A percentile compares a stretch with the other conserved stretches of the same genome.
Evolutionary conservation across 2,888 invertebrate species (phyloP).

Genomic region (Schizotus pectinicornis): DNA sequence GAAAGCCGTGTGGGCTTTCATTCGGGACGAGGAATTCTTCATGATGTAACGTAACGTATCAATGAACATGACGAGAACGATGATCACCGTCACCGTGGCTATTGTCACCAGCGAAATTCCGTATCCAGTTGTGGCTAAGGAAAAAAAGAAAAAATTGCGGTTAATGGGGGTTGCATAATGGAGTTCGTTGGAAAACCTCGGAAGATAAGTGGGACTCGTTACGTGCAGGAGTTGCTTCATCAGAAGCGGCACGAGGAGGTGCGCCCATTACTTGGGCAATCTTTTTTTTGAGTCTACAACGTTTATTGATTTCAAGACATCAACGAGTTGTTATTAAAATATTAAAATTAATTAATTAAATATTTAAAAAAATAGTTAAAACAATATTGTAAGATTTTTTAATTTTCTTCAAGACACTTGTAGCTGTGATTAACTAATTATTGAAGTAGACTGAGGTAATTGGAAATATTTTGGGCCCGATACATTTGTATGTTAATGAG

Average conservation of each 20-base stretch:
- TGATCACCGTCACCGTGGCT: conserved; percentile 61
- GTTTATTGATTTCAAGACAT: too few relatives aligned
- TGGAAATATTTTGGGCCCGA: too few relatives aligned
- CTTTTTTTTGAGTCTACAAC: too few relatives aligned
- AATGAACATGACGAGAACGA: conserved; percentile 61
- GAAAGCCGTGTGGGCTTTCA: conserved; percentile 63
- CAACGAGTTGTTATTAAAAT: too few relatives aligned
- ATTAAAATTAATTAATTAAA: too few relatives aligned
- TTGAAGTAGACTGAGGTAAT: too few relatives aligned
- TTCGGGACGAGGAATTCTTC: conserved; percentile 61
- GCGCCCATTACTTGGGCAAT: too few relatives aligned
- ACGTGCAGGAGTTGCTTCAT: background rate
- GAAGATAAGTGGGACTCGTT: background rate
- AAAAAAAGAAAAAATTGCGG: conserved; percentile 27
- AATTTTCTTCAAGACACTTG: background rate
- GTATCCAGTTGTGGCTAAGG: conserved; percentile 65
- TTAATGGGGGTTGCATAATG: background rate
- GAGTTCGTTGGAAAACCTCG: background rate
- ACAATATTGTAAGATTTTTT: background rate
- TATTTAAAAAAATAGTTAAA: background rate
- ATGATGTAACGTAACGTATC: conserved; percentile 64
- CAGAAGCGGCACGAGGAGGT: too few relatives aligned
- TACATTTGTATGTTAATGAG: too few relatives aligned
- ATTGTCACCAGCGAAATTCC: conserved; percentile 64
- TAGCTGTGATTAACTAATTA: background rate